phyloP scores from a whole-genome alignment of 2,797 vertebrate species.

The Coilia nasus region DNA sequence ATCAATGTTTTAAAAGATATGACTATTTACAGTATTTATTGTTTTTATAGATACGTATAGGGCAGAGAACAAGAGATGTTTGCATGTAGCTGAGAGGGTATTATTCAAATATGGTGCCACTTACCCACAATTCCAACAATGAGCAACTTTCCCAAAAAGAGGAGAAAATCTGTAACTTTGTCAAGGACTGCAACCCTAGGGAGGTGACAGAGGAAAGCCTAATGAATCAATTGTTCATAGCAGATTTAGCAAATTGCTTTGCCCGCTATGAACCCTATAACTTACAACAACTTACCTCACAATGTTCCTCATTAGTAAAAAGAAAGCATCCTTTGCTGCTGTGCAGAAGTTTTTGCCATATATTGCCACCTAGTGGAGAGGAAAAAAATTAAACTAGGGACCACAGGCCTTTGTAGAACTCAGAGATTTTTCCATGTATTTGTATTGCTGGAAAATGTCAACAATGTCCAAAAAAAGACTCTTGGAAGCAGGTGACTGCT shows the following conservation, averaged over 20 bases:
- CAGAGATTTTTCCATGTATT: background rate
- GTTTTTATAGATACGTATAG: too few relatives aligned
- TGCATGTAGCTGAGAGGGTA: too few relatives aligned
- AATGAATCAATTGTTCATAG: background rate
- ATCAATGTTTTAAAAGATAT: too few relatives aligned
- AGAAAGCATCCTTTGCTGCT: constrained; percentile 90
- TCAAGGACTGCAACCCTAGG: constrained; percentile 92
- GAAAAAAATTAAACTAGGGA: background rate
- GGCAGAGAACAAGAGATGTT: too few relatives aligned
- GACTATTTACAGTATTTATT: too few relatives aligned
- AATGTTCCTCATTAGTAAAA: constrained; percentile 95
- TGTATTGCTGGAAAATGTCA: background rate
- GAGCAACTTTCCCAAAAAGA: constrained; percentile 94
- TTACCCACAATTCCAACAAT: constrained; percentile 95
- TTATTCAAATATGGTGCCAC: constrained; percentile 44
- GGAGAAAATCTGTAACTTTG: constrained; percentile 96
- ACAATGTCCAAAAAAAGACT: background rate
- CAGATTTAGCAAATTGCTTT: background rate
- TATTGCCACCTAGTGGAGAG: constrained; percentile 81
- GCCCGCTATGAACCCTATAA: too few relatives aligned
- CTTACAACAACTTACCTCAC: constrained; percentile 76
- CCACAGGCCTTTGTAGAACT: background rate
- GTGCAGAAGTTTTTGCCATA: constrained; percentile 96
- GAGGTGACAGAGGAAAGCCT: background rate
- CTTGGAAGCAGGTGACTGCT: background rate